Evolutionary conservation across 2,113 vertebrate genomes (phyloP), one percentile per base, ranked within the genome.

Genomic region (Capreolus pygargus): DNA sequence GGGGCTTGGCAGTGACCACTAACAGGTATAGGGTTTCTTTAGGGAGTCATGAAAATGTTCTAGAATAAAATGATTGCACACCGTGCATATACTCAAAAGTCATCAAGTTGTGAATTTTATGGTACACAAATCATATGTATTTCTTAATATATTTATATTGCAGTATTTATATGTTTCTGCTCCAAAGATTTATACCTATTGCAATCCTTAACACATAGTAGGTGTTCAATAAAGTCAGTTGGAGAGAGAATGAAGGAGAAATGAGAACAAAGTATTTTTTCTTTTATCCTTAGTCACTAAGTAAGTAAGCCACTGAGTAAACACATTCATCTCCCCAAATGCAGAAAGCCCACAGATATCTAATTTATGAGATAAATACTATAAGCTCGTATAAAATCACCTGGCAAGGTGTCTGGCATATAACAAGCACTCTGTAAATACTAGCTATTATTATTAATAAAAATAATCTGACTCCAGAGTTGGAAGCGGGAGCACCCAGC

Each of bases 361-460:
- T 67, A 89, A 81, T 50, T 92, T 93, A 61, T 76, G 54, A 85
- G 81, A 17, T 39, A 96, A 91, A 25, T 57, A n/a, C 30, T 87
- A 54, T 57, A 39, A 82, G 74, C 61, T 81, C 47, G 50, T 70
- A 86, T 33, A 67, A 52, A 92, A 86, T 95, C 88, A 87, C 43
- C 61, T 95, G 93, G 91, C 70, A 64, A 57, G 25, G 14, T 67
- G 74, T 28, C 74, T 91, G 14, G 14, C 25, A 78, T 36, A 64
- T 70, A 90, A 76, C 89, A 84, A 97, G 52, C 39, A 78, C 21
- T 84, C 30, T 92, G n/a, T 84, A 86, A 96, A 85, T 84, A 67
- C 43, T 43, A 70, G 81, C 15, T 78, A 50, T 61, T 85, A 57
- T 94, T 89, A 92, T 61, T 70, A 92, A 86, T 94, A 88, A 52